A percentile compares a stretch with the other conserved stretches of the same genome.
These are phyloP conservation scores for Nasonia oneida DNA, from an alignment of 2,888 invertebrate species.

Conservation along the genomic window DNA sequence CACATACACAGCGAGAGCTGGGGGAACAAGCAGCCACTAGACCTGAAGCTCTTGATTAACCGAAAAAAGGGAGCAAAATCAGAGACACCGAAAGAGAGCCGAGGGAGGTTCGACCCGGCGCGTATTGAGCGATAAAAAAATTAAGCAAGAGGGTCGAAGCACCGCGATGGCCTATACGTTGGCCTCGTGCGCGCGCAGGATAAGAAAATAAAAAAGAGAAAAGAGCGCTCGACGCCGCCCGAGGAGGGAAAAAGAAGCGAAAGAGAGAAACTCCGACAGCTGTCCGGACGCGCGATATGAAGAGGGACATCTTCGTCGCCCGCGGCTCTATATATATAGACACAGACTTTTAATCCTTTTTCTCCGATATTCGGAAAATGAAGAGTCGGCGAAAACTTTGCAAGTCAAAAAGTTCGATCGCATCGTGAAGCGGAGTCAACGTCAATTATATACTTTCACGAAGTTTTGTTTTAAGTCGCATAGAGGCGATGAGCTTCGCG, in stretches of 20 bases:
- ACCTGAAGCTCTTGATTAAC: background rate
- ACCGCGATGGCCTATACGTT: background rate
- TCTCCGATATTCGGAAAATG: background rate
- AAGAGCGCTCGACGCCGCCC: background rate
- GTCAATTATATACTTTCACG: background rate
- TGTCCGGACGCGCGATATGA: slow-evolving; percentile 23
- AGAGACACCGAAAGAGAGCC: background rate
- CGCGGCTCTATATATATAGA: background rate
- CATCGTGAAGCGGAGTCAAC: background rate
- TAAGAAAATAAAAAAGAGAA: background rate
- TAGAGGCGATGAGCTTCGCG: background rate
- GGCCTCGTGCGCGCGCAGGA: background rate
- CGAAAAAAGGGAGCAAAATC: background rate
- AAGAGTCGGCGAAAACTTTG: background rate
- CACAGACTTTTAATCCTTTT: background rate
- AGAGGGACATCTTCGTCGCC: slow-evolving; percentile 9
- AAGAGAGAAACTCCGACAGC: background rate
- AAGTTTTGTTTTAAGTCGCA: background rate
- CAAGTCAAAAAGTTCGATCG: background rate
- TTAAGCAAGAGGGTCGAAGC: background rate
- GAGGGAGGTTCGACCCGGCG: background rate
- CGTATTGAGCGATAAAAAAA: slow-evolving; percentile 2
- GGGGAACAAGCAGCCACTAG: background rate
- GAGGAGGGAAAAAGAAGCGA: background rate
- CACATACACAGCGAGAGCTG: too few relatives aligned